These are phyloP conservation scores for Mnemiopsis leidyi DNA, from an alignment of 37 sponge, comb jelly and placozoan species.

Conservation along the genomic window DNA sequence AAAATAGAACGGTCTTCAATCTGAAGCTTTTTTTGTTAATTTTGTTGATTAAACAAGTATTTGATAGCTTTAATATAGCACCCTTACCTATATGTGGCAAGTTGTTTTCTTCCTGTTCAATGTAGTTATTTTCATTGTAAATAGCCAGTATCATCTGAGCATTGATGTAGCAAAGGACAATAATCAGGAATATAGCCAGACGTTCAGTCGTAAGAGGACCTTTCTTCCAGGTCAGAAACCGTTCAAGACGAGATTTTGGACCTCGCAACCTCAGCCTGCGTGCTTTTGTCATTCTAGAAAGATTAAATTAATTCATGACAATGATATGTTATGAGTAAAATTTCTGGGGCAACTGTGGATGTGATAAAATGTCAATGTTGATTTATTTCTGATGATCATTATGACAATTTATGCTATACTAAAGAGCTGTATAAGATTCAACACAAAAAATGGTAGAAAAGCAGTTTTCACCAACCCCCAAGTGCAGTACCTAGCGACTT, in stretches of 20 bases:
- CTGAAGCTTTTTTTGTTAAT: not conserved
- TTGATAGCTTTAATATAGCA: not conserved
- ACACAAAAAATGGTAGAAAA: too few species aligned
- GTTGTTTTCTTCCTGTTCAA: not conserved
- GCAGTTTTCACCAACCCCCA: too few species aligned
- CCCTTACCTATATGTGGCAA: not conserved
- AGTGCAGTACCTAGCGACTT: too few species aligned
- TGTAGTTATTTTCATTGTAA: not conserved
- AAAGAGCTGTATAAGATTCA: too few species aligned
- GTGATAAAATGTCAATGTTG: too few species aligned
- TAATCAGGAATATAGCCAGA: constrained; percentile 40
- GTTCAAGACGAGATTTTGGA: constrained; percentile 8
- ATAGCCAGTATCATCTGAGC: constrained; percentile 64
- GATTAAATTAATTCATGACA: too few species aligned
- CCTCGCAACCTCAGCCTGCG: constrained; percentile 20
- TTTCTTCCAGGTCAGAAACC: constrained; percentile 52
- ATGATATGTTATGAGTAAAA: too few species aligned
- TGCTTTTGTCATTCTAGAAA: constrained; percentile 60
- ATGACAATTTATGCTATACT: too few species aligned
- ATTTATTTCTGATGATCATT: too few species aligned
- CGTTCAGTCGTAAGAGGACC: constrained; percentile 47
- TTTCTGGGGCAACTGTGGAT: too few species aligned
- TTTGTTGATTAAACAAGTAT: not conserved
- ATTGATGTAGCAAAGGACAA: constrained; percentile 48
- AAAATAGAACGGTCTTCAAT: too few species aligned